phyloP scores from a whole-genome alignment of 2,113 vertebrate genomes.

The Gymnocephalus cernua region DNA sequence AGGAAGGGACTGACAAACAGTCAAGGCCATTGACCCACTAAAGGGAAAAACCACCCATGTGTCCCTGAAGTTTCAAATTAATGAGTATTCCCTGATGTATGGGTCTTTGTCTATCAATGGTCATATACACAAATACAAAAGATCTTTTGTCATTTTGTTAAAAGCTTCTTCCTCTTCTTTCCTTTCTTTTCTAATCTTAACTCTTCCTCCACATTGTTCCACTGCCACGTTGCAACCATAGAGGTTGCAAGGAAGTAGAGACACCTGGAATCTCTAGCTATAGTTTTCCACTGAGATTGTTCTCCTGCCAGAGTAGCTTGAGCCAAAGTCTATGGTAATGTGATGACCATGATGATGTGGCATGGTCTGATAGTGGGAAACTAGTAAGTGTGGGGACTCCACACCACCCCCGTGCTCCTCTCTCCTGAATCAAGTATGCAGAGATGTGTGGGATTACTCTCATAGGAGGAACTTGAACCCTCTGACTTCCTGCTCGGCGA shows the following conservation, averaged over 20 bases:
- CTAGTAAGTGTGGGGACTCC: slow-evolving; percentile 55
- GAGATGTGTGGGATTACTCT: slow-evolving; percentile 85
- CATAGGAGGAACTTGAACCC: slow-evolving; percentile 83
- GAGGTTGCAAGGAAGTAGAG: slow-evolving; percentile 38
- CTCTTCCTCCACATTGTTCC: slow-evolving; percentile 78
- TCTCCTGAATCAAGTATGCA: slow-evolving; percentile 67
- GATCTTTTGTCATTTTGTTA: slow-evolving; percentile 35
- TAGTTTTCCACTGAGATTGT: slow-evolving; percentile 42
- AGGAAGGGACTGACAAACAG: slow-evolving; percentile 73
- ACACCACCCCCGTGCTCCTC: slow-evolving; percentile 55
- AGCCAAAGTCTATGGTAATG: slow-evolving; percentile 20
- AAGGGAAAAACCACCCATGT: slow-evolving; percentile 56
- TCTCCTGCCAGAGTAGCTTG: slow-evolving; percentile 26
- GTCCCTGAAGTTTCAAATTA: slow-evolving; percentile 66
- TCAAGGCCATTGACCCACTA: slow-evolving; percentile 72
- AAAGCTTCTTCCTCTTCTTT: slow-evolving; percentile 52
- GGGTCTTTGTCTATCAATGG: slow-evolving; percentile 52
- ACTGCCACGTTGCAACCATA: slow-evolving; percentile 55
- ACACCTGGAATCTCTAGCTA: slow-evolving; percentile 70
- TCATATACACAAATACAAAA: slow-evolving; percentile 33
- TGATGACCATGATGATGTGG: slow-evolving; percentile 70
- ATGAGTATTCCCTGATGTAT: slow-evolving; percentile 62
- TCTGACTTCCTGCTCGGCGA: slow-evolving; percentile 84
- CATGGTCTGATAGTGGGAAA: slow-evolving; percentile 72
- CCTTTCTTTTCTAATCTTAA: slow-evolving; percentile 53